Conservation (phyloP, 1,140 invertebrate genomes). For the Lepidurus arcticus region DNA sequence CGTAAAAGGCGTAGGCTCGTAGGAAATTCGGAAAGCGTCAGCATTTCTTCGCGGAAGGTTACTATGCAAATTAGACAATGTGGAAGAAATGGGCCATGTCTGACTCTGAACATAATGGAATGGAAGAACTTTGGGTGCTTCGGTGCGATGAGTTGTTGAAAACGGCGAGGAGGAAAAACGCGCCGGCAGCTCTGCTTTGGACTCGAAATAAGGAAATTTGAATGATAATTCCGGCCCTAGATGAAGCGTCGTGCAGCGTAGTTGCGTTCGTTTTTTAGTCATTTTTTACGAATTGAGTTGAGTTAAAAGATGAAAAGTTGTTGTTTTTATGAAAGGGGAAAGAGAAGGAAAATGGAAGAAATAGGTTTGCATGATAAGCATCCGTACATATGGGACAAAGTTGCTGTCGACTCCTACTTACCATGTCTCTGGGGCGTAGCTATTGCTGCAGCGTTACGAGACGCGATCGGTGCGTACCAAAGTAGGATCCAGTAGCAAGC, state of each 20-base stretch:
- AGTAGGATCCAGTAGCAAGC: neutral
- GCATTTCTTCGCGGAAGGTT: neutral
- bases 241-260: neutral
- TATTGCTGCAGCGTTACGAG: neutral
- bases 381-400: neutral
- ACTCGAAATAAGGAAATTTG: neutral
- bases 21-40: neutral
- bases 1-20: neutral
- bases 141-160: neutral
- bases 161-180: neutral
- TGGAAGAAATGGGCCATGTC: conserved; percentile 14
- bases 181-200: neutral
- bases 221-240: neutral
- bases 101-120: conserved; percentile 15
- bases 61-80: neutral
- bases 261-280: too few species aligned
- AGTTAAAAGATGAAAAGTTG: neutral
- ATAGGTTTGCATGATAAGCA: neutral
- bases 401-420: neutral
- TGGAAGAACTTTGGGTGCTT: neutral
- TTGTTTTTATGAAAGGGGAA: neutral
- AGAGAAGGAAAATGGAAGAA: neutral
- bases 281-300: neutral
- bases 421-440: neutral
- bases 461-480: neutral